Conservation (phyloP, 1,140 invertebrate genomes). For the Melanaphis sacchari region DNA sequence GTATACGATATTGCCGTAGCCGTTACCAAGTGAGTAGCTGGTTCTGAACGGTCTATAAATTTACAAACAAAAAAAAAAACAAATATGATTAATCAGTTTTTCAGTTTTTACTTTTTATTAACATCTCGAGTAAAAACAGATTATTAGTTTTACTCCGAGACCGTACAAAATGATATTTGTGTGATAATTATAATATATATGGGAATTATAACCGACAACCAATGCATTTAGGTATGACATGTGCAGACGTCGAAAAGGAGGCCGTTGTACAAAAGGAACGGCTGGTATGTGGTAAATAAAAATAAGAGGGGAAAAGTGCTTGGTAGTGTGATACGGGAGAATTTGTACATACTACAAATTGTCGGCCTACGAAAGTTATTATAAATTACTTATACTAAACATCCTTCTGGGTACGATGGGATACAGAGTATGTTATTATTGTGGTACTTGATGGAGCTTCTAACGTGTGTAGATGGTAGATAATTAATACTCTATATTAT, state of each 20-base stretch:
- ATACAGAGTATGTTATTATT: constrained; percentile 1
- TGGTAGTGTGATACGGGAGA: constrained; percentile 39
- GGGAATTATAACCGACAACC: constrained; percentile 43
- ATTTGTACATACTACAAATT: constrained; percentile 55
- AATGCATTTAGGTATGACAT: constrained; percentile 86
- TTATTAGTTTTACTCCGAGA: constrained; percentile 19
- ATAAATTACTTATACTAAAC: constrained; percentile 43
- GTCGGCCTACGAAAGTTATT: background rate
- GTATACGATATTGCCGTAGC: constrained; percentile 95
- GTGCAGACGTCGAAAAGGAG: constrained; percentile 92
- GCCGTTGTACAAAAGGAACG: constrained; percentile 94
- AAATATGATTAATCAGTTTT: constrained; percentile 1
- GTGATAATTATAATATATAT: background rate
- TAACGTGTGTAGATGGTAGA: constrained; percentile 51
- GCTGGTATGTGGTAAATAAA: constrained; percentile 75
- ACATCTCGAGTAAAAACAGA: background rate
- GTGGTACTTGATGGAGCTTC: background rate
- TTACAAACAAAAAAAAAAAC: background rate
- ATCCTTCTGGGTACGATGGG: constrained; percentile 41
- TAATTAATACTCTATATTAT: constrained; percentile 19
- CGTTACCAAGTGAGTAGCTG: constrained; percentile 85
- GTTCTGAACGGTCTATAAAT: background rate
- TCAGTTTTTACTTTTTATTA: background rate
- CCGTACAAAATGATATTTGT: constrained; percentile 1
- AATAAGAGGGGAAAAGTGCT: constrained; percentile 47